phyloP scores from a whole-genome alignment of 2,113 vertebrate genomes.

The Crocuta crocuta region DNA sequence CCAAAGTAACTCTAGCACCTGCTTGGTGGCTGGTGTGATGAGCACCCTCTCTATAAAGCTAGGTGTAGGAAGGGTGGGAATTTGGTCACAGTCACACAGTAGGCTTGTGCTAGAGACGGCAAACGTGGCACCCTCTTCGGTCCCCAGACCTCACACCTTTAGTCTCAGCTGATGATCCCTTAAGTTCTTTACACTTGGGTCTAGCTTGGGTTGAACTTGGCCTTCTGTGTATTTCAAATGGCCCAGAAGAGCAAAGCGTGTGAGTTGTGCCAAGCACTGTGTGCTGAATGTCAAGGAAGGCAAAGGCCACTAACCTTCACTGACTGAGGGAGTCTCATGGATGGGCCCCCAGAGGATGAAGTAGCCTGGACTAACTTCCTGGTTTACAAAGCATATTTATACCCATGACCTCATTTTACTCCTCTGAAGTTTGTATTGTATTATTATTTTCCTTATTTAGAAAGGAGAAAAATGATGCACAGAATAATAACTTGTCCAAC shows the following conservation, averaged over 20 bases:
- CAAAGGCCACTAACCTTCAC: neutral
- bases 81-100: neutral
- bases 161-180: neutral
- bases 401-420: neutral
- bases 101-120: neutral
- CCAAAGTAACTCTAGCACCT: neutral
- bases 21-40: neutral
- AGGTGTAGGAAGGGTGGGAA: neutral
- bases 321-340: neutral
- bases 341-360: neutral
- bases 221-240: constrained; percentile 43
- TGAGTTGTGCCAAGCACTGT: neutral
- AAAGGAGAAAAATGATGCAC: constrained; percentile 2
- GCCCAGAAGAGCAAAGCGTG: neutral
- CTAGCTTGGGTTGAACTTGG: neutral
- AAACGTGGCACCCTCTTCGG: neutral
- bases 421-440: neutral
- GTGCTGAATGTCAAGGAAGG: neutral
- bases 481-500: neutral
- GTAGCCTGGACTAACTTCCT: neutral
- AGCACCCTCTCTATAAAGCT: neutral
- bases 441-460: neutral
- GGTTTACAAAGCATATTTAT: neutral
- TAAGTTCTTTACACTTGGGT: neutral
- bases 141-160: neutral